A percentile compares a stretch with the other conserved stretches of the same genome.
phyloP scores from a whole-genome alignment of 2,888 invertebrate species.

The Linnaemya tessellans region DNA sequence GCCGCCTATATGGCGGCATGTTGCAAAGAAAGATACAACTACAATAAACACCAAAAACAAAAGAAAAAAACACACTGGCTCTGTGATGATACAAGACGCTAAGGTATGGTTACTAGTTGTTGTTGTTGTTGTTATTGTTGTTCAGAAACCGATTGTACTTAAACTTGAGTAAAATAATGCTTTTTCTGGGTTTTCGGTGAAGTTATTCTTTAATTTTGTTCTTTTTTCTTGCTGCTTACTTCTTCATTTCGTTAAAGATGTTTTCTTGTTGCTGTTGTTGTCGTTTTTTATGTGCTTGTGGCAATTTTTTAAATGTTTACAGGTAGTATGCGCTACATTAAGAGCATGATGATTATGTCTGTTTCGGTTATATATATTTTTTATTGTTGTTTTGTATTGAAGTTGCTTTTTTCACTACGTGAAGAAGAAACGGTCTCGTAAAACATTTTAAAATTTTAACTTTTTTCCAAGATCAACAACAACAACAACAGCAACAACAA shows the following conservation, averaged over 20 bases:
- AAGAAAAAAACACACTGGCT: slow-evolving; percentile 24
- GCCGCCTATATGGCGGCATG: slow-evolving; percentile 81
- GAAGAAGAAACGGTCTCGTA: slow-evolving; percentile 67
- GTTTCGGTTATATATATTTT: slow-evolving; percentile 47
- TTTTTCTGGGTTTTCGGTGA: slow-evolving; percentile 58
- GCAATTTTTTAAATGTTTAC: slow-evolving; percentile 69
- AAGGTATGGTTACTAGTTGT: slow-evolving; percentile 44
- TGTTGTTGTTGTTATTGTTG: slow-evolving; percentile 29
- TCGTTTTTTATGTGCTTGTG: slow-evolving; percentile 58
- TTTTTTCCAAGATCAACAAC: slow-evolving; percentile 44
- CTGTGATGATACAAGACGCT: slow-evolving; percentile 58
- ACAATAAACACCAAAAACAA: slow-evolving; percentile 41
- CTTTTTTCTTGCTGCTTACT: slow-evolving; percentile 42
- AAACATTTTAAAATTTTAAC: slow-evolving; percentile 65
- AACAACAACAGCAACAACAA: slow-evolving; percentile 24
- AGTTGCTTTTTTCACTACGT: slow-evolving; percentile 51
- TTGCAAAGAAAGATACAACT: slow-evolving; percentile 78
- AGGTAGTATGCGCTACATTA: slow-evolving; percentile 69
- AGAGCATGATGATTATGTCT: slow-evolving; percentile 66
- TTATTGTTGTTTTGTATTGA: slow-evolving; percentile 48
- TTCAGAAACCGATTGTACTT: slow-evolving; percentile 55
- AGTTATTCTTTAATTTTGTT: slow-evolving; percentile 68
- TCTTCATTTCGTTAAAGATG: slow-evolving; percentile 57
- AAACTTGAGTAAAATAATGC: slow-evolving; percentile 59
- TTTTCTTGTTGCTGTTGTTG: slow-evolving; percentile 35